Evolutionary conservation across 2,888 invertebrate genomes (phyloP).

Genomic region (Xanthostigma xanthostigma): DNA sequence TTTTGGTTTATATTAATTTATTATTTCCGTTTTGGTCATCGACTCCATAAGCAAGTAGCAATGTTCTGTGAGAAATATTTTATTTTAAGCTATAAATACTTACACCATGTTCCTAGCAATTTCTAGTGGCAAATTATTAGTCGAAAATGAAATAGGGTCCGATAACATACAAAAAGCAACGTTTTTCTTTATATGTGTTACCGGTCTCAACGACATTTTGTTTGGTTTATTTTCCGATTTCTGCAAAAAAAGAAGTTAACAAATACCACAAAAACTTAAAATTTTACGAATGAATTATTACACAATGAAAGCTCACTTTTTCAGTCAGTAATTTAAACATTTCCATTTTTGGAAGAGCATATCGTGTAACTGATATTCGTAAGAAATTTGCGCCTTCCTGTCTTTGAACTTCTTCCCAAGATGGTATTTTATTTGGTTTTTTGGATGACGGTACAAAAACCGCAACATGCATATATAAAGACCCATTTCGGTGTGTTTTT

Average conservation of each 20-base stretch:
- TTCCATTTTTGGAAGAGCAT: slow-evolving; percentile 57
- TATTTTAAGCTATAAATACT: too few species aligned
- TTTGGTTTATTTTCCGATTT: slow-evolving; percentile 4
- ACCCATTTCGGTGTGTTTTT: slow-evolving; percentile 70
- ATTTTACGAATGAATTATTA: background rate
- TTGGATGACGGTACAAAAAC: slow-evolving; percentile 38
- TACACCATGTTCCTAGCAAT: slow-evolving; percentile 28
- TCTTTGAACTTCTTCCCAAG: slow-evolving; percentile 40
- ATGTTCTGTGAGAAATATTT: too few species aligned
- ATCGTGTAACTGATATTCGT: slow-evolving; percentile 54
- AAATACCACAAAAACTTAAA: background rate
- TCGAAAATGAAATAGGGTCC: slow-evolving; percentile 50
- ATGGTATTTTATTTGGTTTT: slow-evolving; percentile 31
- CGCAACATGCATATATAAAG: slow-evolving; percentile 62
- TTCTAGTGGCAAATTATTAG: slow-evolving; percentile 52
- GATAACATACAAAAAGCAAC: slow-evolving; percentile 65
- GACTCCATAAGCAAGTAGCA: too few species aligned
- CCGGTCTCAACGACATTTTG: slow-evolving; percentile 31
- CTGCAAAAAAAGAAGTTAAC: background rate
- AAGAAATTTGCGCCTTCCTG: slow-evolving; percentile 45
- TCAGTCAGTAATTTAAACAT: slow-evolving; percentile 55
- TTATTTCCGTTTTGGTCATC: too few species aligned
- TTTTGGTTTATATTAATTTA: too few species aligned
- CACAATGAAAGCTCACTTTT: slow-evolving; percentile 15
- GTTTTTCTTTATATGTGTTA: slow-evolving; percentile 59